phyloP scores from a whole-genome alignment of 2,113 vertebrate genomes.

The Neogobius melanostomus region DNA sequence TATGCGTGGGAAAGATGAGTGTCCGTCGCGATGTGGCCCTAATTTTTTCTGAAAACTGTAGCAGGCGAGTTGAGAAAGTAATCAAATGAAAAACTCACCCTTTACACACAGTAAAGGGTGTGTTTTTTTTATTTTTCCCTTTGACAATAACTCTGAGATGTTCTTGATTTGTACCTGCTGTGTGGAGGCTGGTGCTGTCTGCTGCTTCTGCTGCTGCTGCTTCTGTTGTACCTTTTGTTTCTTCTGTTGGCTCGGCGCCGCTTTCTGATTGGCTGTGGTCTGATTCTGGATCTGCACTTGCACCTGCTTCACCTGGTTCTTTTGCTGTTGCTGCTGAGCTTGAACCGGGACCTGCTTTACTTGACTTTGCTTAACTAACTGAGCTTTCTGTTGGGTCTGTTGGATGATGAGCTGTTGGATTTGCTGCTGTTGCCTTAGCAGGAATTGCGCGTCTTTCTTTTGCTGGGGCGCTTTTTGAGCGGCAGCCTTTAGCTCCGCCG shows the following conservation, averaged over 20 bases:
- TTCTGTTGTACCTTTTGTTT: slow-evolving; percentile 60
- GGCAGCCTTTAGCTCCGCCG: slow-evolving; percentile 36
- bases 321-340: background rate
- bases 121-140: no score
- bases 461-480: slow-evolving; percentile 53
- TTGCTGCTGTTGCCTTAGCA: slow-evolving; percentile 68
- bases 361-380: slow-evolving; percentile 52
- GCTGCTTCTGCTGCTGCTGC: slow-evolving; percentile 54
- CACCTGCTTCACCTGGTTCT: slow-evolving; percentile 52
- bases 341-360: slow-evolving; percentile 42
- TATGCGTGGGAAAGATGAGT: no score
- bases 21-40: no score
- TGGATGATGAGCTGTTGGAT: slow-evolving; percentile 71
- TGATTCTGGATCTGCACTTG: slow-evolving; percentile 63
- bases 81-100: no score
- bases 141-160: background rate
- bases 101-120: no score
- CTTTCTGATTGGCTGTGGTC: slow-evolving; percentile 23
- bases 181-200: slow-evolving; percentile 41
- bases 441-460: slow-evolving; percentile 59
- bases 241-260: slow-evolving; percentile 52
- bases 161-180: slow-evolving; percentile 63
- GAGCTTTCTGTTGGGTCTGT: slow-evolving; percentile 67
- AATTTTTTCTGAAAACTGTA: no score
- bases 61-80: no score